These are phyloP conservation scores for Dasypus novemcinctus DNA, from an alignment of 2,113 vertebrate genomes.

Conservation along the genomic window DNA sequence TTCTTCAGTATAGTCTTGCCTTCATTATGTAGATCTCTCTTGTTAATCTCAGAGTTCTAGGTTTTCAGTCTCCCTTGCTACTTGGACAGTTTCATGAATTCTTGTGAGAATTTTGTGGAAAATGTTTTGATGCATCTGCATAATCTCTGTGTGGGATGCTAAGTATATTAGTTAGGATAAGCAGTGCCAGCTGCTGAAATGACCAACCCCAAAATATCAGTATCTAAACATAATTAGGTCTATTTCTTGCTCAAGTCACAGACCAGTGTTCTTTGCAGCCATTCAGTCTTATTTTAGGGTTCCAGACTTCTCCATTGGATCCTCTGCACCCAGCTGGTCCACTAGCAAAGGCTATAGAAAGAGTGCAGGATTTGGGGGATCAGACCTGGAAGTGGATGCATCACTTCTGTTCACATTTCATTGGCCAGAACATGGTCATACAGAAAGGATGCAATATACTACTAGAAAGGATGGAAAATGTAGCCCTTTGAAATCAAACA, in stretches of 20 bases:
- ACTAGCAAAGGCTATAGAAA: background rate
- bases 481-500: background rate
- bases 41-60: background rate
- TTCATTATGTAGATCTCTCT: background rate
- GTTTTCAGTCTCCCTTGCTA: background rate
- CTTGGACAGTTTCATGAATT: background rate
- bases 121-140: conserved; percentile 4
- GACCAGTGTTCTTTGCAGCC: background rate
- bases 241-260: background rate
- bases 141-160: background rate
- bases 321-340: background rate
- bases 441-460: background rate
- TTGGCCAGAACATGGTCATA: background rate
- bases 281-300: background rate
- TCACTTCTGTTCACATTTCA: background rate
- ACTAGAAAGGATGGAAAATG: background rate
- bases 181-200: background rate
- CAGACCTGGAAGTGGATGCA: background rate
- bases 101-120: background rate
- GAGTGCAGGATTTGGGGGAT: background rate
- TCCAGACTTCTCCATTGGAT: background rate
- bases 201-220: background rate
- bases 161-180: background rate
- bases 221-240: background rate
- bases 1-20: background rate